Conservation (phyloP, 64 coral and sea anemone species). For the Pocillopora damicornis region DNA sequence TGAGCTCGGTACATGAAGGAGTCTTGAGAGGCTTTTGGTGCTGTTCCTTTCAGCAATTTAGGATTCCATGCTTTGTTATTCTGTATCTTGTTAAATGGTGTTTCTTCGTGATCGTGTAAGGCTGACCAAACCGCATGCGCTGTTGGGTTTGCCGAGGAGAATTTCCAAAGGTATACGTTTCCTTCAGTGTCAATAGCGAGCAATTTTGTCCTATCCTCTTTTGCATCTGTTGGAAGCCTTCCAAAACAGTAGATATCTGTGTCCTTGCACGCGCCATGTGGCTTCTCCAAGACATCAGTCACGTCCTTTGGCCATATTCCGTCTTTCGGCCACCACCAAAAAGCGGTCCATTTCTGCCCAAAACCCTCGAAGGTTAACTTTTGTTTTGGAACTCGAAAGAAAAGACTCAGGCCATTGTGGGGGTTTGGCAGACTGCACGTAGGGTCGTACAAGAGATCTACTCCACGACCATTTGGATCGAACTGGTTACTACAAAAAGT, state of each 20-base stretch:
- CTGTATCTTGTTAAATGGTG: constrained; percentile 13
- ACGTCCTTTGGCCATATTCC: constrained; percentile 42
- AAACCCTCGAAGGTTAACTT: constrained; percentile 39
- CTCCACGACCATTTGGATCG: constrained; percentile 31
- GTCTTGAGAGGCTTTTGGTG: constrained; percentile 15
- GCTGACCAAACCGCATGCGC: constrained; percentile 70
- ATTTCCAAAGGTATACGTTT: constrained; percentile 60
- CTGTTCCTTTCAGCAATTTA: constrained; percentile 42
- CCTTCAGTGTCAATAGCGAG: constrained; percentile 65
- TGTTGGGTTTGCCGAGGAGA: constrained; percentile 63
- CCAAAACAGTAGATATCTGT: constrained; percentile 62
- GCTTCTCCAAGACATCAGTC: constrained; percentile 56
- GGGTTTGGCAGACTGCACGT: constrained; percentile 46
- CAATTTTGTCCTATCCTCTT: constrained; percentile 58
- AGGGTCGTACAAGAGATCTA: constrained; percentile 52
- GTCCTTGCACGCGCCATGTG: constrained; percentile 54
- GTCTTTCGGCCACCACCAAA: constrained; percentile 87
- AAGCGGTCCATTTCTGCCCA: constrained; percentile 58
- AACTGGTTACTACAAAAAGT: constrained; percentile 28
- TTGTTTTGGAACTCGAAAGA: constrained; percentile 38
- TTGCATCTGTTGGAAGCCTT: constrained; percentile 30
- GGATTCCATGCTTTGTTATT: constrained; percentile 69
- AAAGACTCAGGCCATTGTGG: constrained; percentile 49
- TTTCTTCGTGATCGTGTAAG: constrained; percentile 60
- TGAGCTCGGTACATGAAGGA: constrained; percentile 54